These are phyloP conservation scores for Erithacus rubecula DNA, from an alignment of 2,797 vertebrate species.

Conservation along the genomic window DNA sequence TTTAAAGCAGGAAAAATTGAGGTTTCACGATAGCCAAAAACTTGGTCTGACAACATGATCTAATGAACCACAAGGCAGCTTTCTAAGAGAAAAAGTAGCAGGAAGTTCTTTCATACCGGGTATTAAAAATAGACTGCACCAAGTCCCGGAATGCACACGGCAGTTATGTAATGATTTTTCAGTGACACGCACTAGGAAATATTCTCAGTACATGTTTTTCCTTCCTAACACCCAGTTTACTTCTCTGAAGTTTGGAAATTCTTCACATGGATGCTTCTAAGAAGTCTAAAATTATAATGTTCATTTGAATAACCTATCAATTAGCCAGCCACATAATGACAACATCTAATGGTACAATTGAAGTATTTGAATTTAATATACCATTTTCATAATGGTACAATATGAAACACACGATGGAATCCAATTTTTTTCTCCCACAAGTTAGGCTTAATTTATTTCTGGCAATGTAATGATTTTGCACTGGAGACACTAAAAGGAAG, in stretches of 20 bases:
- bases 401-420: neutral
- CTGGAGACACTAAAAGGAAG: neutral
- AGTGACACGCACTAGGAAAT: constrained; percentile 46
- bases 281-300: constrained; percentile 45
- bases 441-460: constrained; percentile 9
- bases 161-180: constrained; percentile 47
- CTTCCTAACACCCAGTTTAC: constrained; percentile 16
- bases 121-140: constrained; percentile 64
- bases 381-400: constrained; percentile 38
- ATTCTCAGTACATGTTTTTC: constrained; percentile 28
- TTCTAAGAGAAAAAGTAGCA: constrained; percentile 62
- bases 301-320: constrained; percentile 55
- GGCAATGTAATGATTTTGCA: neutral
- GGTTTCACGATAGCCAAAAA: constrained; percentile 14
- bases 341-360: constrained; percentile 48
- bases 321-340: constrained; percentile 60
- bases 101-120: constrained; percentile 55
- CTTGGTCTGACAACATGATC: neutral
- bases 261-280: constrained; percentile 11
- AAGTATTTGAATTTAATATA: constrained; percentile 34
- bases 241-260: constrained; percentile 7
- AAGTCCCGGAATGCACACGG: constrained; percentile 48
- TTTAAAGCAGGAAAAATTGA: neutral
- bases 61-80: constrained; percentile 21
- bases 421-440: neutral